phyloP scores from a whole-genome alignment of 2,113 vertebrate genomes.

The Ctenodactylus gundi region DNA sequence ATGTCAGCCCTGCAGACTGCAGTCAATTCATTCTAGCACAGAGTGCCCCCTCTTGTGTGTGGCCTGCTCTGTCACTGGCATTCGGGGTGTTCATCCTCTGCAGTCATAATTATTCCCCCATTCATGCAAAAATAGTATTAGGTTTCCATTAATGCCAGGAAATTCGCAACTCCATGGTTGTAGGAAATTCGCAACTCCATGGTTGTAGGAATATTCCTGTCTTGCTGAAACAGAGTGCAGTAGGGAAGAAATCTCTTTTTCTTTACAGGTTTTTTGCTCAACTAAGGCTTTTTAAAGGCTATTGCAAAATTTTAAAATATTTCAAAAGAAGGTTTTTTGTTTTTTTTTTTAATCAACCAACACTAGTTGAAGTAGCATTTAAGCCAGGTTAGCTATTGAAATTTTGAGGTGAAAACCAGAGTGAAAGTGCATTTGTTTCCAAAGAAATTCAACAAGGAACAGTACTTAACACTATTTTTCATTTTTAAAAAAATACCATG shows the following conservation, averaged over 20 bases:
- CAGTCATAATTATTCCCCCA: background rate
- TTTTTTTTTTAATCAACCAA: background rate
- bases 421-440: background rate
- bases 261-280: background rate
- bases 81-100: background rate
- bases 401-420: slow-evolving; percentile 43
- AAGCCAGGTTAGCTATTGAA: background rate
- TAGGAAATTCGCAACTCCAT: background rate
- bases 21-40: background rate
- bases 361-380: slow-evolving; percentile 25
- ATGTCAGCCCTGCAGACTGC: background rate
- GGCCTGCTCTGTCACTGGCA: background rate
- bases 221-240: background rate
- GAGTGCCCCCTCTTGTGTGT: background rate
- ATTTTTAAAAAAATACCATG: slow-evolving; percentile 38
- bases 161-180: background rate
- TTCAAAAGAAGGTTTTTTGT: background rate
- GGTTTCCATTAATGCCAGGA: background rate
- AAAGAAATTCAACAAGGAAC: background rate
- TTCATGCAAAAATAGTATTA: background rate
- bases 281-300: background rate
- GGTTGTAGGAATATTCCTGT: background rate
- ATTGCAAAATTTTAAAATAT: background rate
- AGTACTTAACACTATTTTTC: background rate
- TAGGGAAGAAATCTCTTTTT: background rate